Base-by-base conservation (phyloP, 1,140 invertebrate species). In the Zelostemma sp. region DNA sequence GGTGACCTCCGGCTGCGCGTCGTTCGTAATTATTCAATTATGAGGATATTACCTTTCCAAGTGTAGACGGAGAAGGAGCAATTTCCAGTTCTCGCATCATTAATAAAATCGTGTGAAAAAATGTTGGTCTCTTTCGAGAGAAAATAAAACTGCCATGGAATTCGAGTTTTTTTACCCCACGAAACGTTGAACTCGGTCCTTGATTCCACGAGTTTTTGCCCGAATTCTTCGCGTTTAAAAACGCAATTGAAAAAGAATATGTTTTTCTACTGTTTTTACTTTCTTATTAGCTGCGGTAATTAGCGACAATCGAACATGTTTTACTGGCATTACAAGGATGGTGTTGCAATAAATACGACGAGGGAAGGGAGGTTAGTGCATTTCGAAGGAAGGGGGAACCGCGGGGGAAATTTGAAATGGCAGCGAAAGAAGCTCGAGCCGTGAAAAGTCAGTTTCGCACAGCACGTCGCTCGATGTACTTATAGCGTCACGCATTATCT, bases 391-490 rank as follows among this genome's bases (percentile, higher is more conserved):
- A 67, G 61, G 55, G 33, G 21, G 50, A 33, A 58, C 53, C 64
- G 73, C 48, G 72, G 74, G 72, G 72, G 70, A 66, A 69, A 75
- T 75, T 75, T 68, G 67, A 76, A 69, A 72, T 75, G 76, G 60
- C 73, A 65, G 69, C 60, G 50, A 74, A 72, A 75, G 65, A 68
- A 51, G 60, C 45, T 61, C 60, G 63, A n/a, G 60, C 54, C 74
- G 77, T 60, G 65, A 75, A 76, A 78, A 75, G 67, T 72, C 73
- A 79, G 73, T 76, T 75, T 75, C 64, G 62, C 72, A 67, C 69
- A 49, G 68, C 31, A 61, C 66, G 71, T 63, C 66, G 57, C 59
- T 43, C 69, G 31, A 56, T 28, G 21, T 72, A 66, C 55, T 43
- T 70, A 55, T 28, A 50, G 45, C 38, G 35, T 31, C 8, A 38